phyloP scores from a whole-genome alignment of 2,797 vertebrate genomes.

The Alfaro cultratus region DNA sequence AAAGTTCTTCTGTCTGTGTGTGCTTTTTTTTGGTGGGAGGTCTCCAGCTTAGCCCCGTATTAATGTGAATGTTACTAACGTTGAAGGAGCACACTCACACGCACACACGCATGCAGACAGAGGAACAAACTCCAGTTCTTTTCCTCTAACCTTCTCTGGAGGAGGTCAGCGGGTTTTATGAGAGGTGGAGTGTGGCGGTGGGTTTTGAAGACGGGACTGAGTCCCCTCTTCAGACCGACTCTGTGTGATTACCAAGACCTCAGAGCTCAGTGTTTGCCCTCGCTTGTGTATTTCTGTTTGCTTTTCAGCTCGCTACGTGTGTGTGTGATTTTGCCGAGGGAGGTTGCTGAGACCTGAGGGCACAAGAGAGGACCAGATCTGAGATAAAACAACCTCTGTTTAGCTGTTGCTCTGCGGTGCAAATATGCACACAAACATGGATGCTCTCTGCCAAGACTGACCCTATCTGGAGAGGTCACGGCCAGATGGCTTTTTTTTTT shows the following conservation, averaged over 20 bases:
- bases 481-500: conserved; percentile 56
- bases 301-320: conserved; percentile 22
- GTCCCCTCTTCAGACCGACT: conserved; percentile 67
- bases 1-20: conserved; percentile 23
- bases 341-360: conserved; percentile 80
- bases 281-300: conserved; percentile 50
- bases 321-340: conserved; percentile 55
- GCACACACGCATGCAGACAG: background rate
- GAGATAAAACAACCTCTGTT: conserved; percentile 85
- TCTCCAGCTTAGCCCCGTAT: conserved; percentile 43
- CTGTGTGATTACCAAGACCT: conserved; percentile 70
- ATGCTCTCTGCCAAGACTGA: conserved; percentile 50
- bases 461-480: conserved; percentile 49
- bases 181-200: conserved; percentile 72
- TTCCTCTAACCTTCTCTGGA: conserved; percentile 23
- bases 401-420: conserved; percentile 73
- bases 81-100: conserved; percentile 51
- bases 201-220: conserved; percentile 65
- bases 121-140: conserved; percentile 9
- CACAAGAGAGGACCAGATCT: conserved; percentile 77
- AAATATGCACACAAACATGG: conserved; percentile 39
- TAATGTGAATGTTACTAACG: conserved; percentile 70
- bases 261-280: conserved; percentile 51
- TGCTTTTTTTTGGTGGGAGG: conserved; percentile 28
- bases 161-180: conserved; percentile 80